These are phyloP conservation scores for Tiphia femorata DNA, from an alignment of 2,888 invertebrate genomes.

Conservation along the genomic window DNA sequence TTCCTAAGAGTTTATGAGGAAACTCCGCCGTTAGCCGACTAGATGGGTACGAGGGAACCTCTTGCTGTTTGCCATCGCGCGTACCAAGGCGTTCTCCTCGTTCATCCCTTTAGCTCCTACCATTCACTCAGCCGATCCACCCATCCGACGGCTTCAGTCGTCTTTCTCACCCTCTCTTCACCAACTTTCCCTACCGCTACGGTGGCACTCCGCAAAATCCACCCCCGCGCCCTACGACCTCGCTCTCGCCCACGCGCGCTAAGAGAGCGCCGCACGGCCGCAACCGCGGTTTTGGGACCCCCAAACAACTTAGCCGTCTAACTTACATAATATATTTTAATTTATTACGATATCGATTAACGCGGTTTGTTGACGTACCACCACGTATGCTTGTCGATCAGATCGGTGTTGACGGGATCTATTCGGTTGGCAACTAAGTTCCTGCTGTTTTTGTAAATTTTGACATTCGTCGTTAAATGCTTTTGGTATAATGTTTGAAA, in stretches of 20 bases:
- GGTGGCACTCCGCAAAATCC: slow-evolving; percentile 36
- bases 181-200: slow-evolving; percentile 12
- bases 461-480: background rate
- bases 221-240: slow-evolving; percentile 9
- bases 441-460: background rate
- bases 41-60: slow-evolving; percentile 45
- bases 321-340: slow-evolving; percentile 56
- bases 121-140: background rate
- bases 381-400: no score
- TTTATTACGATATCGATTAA: slow-evolving; percentile 53
- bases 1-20: slow-evolving; percentile 63
- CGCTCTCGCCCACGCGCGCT: slow-evolving; percentile 9
- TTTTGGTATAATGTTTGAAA: background rate
- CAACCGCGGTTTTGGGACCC: slow-evolving; percentile 36
- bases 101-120: slow-evolving; percentile 29
- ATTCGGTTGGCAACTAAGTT: background rate
- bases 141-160: background rate
- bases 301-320: slow-evolving; percentile 51
- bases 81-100: slow-evolving; percentile 43
- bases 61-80: slow-evolving; percentile 51
- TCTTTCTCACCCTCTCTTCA: slow-evolving; percentile 10
- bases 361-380: no score
- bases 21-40: slow-evolving; percentile 54
- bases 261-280: slow-evolving; percentile 36
- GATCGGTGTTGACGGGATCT: background rate